Base-by-base conservation (phyloP, 2,113 vertebrate genomes). In the Sinocyclocheilus maitianheensis region DNA sequence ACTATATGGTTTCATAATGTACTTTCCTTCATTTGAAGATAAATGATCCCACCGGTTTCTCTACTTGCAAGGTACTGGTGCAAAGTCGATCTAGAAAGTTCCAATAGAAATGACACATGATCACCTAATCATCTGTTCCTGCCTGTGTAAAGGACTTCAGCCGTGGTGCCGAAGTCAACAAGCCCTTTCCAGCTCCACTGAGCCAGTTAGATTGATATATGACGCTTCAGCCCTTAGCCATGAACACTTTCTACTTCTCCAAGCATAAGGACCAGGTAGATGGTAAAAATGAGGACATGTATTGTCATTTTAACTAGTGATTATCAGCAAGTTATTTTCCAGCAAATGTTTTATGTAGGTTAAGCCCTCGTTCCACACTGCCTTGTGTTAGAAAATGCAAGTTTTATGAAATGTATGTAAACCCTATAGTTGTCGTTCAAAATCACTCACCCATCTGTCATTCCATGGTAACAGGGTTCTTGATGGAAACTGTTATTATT, bases 81-180 rank as follows among this genome's bases (percentile, higher is more conserved):
- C 24, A 48, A 16, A 67, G 4, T 51, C 46, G 16, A 71, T 53
- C 63, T 65, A 48, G 62, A 81, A 63, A 48, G 60, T 13, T 43
- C 37, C 20, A 16, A 5, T 26, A 63, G 24, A 82, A 67, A 26
- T 67, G 63, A 81, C 63, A 67, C n/a, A 26, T 48, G 77, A 80
- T 60, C 34, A 18, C 37, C 78, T 5, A 43, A 81, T 82, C 80
- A 82, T 71, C 80, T 82, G 80, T 82, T 82, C 80, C 80, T 82
- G 81, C 81, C 65, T 65, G 13, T 82, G n/a, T 67, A 69, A 69
- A 77, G 26, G 76, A 34, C 76, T 77, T 77, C 51, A 37, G 63
- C 40, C 26, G 0, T 48, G 48, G 79, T 67, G 60, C 81, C 4
- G 51, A 69, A 20, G 51, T 65, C 72, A 79, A 11, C 12, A 55